These are phyloP conservation scores for Acyrthosiphon pisum DNA, from an alignment of 1,140 invertebrate species.

Conservation along the genomic window DNA sequence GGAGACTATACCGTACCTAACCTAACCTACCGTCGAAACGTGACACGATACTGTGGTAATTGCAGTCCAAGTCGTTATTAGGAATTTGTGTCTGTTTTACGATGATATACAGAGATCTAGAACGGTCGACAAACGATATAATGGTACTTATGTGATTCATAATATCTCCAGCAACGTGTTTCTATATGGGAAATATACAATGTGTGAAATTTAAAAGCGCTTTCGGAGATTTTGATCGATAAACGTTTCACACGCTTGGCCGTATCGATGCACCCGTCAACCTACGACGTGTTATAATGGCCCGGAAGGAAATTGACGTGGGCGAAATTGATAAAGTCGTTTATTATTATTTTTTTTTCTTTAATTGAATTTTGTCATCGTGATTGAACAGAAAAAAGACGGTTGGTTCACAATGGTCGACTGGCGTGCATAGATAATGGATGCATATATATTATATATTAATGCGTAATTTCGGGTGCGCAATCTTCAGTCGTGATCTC, in stretches of 20 bases:
- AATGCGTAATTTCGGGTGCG: conserved; percentile 1
- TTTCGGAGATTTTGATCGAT: conserved; percentile 21
- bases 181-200: neutral
- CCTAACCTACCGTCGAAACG: neutral
- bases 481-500: neutral
- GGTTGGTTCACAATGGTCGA: neutral
- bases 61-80: neutral
- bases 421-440: neutral
- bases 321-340: conserved; percentile 50
- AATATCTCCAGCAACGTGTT: neutral
- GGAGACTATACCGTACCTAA: too few species aligned
- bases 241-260: conserved; percentile 22
- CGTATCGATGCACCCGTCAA: neutral
- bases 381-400: conserved; percentile 38
- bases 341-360: neutral
- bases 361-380: conserved; percentile 54
- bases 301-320: conserved; percentile 6
- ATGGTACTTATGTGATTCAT: neutral
- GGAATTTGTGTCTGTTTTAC: neutral
- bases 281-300: neutral
- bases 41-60: neutral
- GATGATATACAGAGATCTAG: neutral
- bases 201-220: neutral
- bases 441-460: neutral
- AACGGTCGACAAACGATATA: neutral